A percentile compares a stretch with the other conserved stretches of the same genome.
These are phyloP conservation scores for Argyrosomus japonicus DNA, from an alignment of 2,113 vertebrate species.

Conservation along the genomic window DNA sequence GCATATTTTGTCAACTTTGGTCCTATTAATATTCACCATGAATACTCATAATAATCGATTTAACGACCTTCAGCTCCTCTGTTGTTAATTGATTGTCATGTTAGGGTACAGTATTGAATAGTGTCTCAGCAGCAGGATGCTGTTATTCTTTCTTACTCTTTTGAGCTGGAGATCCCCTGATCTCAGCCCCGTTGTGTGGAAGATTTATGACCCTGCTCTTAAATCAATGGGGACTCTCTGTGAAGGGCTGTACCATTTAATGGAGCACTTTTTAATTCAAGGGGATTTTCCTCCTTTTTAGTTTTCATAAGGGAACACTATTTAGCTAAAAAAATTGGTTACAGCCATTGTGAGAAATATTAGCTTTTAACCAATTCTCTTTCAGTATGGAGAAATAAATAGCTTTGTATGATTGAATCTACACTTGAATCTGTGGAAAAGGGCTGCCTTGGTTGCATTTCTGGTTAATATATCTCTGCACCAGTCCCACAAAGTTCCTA, in stretches of 20 bases:
- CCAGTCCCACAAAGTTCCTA: conserved; percentile 38
- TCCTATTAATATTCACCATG: conserved; percentile 51
- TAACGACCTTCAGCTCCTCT: conserved; percentile 60
- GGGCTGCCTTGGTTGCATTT: conserved; percentile 32
- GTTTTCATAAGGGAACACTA: conserved; percentile 59
- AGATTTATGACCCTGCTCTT: conserved; percentile 79
- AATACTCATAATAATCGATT: conserved; percentile 63
- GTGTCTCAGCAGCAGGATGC: conserved; percentile 56
- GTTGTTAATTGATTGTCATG: conserved; percentile 74
- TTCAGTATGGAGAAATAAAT: conserved; percentile 48
- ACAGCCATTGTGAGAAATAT: conserved; percentile 44
- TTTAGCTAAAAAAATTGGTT: conserved; percentile 48
- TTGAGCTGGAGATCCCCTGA: conserved; percentile 62
- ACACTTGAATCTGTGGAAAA: conserved; percentile 27
- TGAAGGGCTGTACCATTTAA: conserved; percentile 68
- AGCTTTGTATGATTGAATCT: conserved; percentile 44
- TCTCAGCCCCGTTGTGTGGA: conserved; percentile 65
- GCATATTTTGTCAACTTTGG: conserved; percentile 42
- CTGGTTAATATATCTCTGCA: conserved; percentile 56
- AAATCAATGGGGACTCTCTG: conserved; percentile 74
- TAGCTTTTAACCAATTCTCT: conserved; percentile 46
- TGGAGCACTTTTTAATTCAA: conserved; percentile 71
- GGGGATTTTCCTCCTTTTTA: conserved; percentile 57
- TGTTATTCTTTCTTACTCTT: conserved; percentile 73
- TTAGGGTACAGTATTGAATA: conserved; percentile 65